Base-by-base conservation (phyloP, 2,113 vertebrate genomes). In the Entomyzon cyanotis region DNA sequence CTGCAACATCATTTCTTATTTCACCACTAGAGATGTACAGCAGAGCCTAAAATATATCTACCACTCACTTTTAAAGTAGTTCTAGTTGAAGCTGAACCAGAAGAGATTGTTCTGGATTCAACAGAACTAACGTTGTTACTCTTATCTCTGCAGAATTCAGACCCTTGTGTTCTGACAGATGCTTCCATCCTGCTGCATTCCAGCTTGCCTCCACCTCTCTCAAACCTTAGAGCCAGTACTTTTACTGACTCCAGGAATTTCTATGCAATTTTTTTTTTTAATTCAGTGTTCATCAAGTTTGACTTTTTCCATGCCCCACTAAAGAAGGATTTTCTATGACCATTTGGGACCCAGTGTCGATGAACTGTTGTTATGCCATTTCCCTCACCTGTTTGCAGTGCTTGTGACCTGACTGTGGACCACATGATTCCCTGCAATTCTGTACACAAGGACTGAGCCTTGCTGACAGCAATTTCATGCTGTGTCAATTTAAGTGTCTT, bases 311-410 rank as follows among this genome's bases (percentile, higher is more conserved):
- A 5, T 24, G 19, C 11, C n/a, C 12, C 15, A 15, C 17, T 37
- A 25, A 25, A 58, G 70, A 83, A 88, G 20, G 3, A 12, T 37
- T 55, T 78, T 81, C 59, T 70, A 2, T 23, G 28, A 41, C 13
- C 9, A 12, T 65, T 41, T 56, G 44, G 3, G 23, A 59, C 30
- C 22, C 25, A 3, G 7, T 56, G 20, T 18, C 3, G 4, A 30
- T 23, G 33, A 68, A 56, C 18, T n/a, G 14, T 18, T 50, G 35
- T 37, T 53, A 17, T 58, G 31, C 10, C 6, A 2, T 35, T 81
- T 65, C 23, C 56, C 25, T 53, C 1, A 0, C n/a, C 28, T 35
- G 13, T 33, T 8, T 33, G 11, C 49, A 47, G 21, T 1, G 1
- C 35, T 73, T 2, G 0, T 53, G 49, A 47, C 19, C 21, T 52